Base-by-base conservation (phyloP, 2,888 invertebrate species). In the Anaspis maculata region DNA sequence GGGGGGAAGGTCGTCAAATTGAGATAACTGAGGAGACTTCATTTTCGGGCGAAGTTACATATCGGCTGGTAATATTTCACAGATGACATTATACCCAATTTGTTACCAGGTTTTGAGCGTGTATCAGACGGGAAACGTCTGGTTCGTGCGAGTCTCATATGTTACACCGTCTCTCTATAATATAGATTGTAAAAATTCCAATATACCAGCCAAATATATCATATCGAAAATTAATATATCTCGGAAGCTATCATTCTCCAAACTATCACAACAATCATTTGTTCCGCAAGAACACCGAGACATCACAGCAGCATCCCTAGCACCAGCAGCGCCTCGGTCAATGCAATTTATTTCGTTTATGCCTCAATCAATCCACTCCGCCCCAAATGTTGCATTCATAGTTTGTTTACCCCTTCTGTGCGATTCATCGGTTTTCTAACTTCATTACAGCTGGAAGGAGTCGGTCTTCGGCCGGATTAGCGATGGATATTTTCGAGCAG, bases 401-500 rank as follows among this genome's bases (percentile, higher is more conserved):
- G 47, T 35, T 30, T 37, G 29, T 32, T 36, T 44, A 51, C 50
- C 50, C 50, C 46, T 49, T 50, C 39, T 39, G n/a, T n/a, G n/a
- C n/a, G n/a, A n/a, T n/a, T n/a, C n/a, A n/a, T n/a, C n/a, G n/a
- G n/a, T n/a, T n/a, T n/a, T n/a, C n/a, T n/a, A 48, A 51, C 41
- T 51, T 68, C 72, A 64, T 79, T 77, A 22, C 74, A 87, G 88
- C 82, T 68, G 79, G 82, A 56, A 75, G 88, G 62, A 69, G 68
- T 52, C 73, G 88, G 64, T 46, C 59, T 33, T 71, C 82, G 48
- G 72, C 74, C 27, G 78, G 78, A 30, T 71, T 84, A 48, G 85
- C 88, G 42, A 76, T 89, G 73, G 90, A 91, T 57, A 74, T 88
- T 61, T 95, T 94, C 65, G 95, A 95, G 67, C 88, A 90, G 64